Evolutionary conservation across 1,140 invertebrate genomes (phyloP), one percentile per base, ranked within the genome.

Genomic region (Drosophila ambigua): DNA sequence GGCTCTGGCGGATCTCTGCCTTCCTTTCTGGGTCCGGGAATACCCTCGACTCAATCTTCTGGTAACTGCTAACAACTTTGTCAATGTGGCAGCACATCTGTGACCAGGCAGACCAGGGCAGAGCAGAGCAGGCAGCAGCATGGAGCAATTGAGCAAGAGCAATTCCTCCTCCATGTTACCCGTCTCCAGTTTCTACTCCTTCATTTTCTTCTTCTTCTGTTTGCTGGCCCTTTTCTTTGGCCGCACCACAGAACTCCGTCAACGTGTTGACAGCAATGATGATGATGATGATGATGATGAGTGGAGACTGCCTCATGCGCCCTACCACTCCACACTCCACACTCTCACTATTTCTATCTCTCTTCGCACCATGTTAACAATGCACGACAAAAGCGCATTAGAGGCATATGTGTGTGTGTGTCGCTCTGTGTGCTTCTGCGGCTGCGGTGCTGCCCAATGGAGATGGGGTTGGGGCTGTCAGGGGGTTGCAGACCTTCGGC

Each of bases 341-440:
- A 35, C 13, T 5, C 23, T 15, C 50, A 2, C 52, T 35, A 45
- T 24, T 24, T 9, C 5, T 31, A 16, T 26, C 52, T 41, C 54
- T 45, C 65, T 52, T 35, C 35, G 58, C 64, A 46, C 49, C 66
- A 49, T 80, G 80, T 76, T 79, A 85, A 84, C 80, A 84, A 77
- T 84, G 82, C 73, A 77, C 82, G 65, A 87, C 81, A 85, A 85
- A 85, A 87, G 78, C 81, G 81, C 82, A 85, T 85, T 85, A 85
- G 79, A 77, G 78, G 51, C 78, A 71, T 77, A 64, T 8, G 46
- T 26, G 8, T 24, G 51, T 9, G 45, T 20, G 23, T 16, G 24
- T 20, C 46, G 51, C 28, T 51, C 16, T 24, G 58, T 51, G 20
- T 52, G 43, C 11, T 11, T 13, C 35, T 39, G 35, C 35, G 54